These are phyloP conservation scores for Otolemur crassicaudatus DNA, from an alignment of 2,797 vertebrate species.

Conservation along the genomic window DNA sequence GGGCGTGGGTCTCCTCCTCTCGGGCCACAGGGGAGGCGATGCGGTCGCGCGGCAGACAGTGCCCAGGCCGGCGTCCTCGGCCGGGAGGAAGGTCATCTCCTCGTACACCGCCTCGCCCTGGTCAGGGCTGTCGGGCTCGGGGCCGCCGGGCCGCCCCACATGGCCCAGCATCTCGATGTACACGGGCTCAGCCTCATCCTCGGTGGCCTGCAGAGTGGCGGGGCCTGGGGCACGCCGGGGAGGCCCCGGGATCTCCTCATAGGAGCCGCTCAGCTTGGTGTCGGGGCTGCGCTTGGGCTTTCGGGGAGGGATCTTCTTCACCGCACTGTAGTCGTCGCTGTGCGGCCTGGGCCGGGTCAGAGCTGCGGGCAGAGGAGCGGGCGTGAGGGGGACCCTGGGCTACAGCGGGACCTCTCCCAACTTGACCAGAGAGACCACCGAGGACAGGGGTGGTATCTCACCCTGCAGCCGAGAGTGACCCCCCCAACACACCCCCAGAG, in stretches of 20 bases:
- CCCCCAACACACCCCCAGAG: rapidly evolving
- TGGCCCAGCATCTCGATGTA: constrained; percentile 98
- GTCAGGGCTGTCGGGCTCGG: constrained; percentile 85
- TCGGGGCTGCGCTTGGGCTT: constrained; percentile 98
- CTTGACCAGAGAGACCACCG: rapidly evolving
- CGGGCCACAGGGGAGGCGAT: constrained; percentile 86
- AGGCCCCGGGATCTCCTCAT: constrained; percentile 92
- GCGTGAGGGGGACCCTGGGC: not conserved
- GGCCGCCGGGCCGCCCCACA: constrained; percentile 64
- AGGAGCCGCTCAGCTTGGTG: constrained; percentile 96
- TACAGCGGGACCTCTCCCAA: not conserved
- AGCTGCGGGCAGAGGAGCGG: constrained; percentile 83
- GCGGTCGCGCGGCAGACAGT: constrained; percentile 86
- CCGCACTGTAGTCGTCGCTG: constrained; percentile 97
- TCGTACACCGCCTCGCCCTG: constrained; percentile 96
- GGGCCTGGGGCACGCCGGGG: constrained; percentile 87
- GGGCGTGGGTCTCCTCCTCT: constrained; percentile 85
- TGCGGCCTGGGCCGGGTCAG: constrained; percentile 95
- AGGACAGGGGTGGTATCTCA: not conserved
- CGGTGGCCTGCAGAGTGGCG: constrained; percentile 87
- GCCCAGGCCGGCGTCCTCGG: constrained; percentile 87
- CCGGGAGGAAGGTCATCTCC: constrained; percentile 96
- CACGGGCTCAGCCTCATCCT: constrained; percentile 92
- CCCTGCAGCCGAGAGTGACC: not conserved
- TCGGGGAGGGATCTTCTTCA: constrained; percentile 97